Base-by-base conservation (phyloP, 2,797 vertebrate genomes). In the Chaunax sp. region DNA sequence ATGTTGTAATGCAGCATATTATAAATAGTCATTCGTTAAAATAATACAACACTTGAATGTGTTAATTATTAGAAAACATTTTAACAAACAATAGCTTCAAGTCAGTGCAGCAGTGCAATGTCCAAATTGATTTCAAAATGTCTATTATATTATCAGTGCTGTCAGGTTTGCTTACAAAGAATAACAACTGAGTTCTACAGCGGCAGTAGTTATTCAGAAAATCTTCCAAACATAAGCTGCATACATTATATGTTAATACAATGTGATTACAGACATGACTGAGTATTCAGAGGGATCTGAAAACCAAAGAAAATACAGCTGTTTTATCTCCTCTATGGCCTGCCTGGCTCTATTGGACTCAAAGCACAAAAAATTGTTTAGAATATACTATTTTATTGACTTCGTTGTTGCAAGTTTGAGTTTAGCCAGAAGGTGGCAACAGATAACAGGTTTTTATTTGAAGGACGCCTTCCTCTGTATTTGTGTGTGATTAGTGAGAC, bases 361-460 rank as follows among this genome's bases (percentile, higher is more conserved):
- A 8, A 30, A 30, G 28, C 4, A n/a, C n/a, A n/a, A n/a, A n/a
- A n/a, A n/a, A n/a, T n/a, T n/a, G n/a, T n/a, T n/a, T n/a, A n/a
- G n/a, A n/a, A n/a, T n/a, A n/a, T n/a, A n/a, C n/a, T n/a, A n/a
- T n/a, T 30, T 30, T 30, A 30, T 4, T 30, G 4, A 4, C 8
- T 30, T 3, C 6, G 1, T 23, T 20, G 23, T 35, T 50, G 43
- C 41, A 72, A 16, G 2, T 63, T 7, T 30, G 2, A 15, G 0
- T 51, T 74, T 7, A 23, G 51, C 64, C 87, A 86, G 52, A 25
- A 89, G 88, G 45, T 35, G 81, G 83, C 59, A 56, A 37, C 70
- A 88, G 15, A 68, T 19, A 2, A 44, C 33, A 28, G 1, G 13
- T 3, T 40, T 15, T 40, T 11, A 16, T 14, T 40, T 40, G 13